Evolutionary conservation across 2,888 invertebrate species (phyloP), one percentile per base, ranked within the genome.

Genomic region (Halocaridina rubra): DNA sequence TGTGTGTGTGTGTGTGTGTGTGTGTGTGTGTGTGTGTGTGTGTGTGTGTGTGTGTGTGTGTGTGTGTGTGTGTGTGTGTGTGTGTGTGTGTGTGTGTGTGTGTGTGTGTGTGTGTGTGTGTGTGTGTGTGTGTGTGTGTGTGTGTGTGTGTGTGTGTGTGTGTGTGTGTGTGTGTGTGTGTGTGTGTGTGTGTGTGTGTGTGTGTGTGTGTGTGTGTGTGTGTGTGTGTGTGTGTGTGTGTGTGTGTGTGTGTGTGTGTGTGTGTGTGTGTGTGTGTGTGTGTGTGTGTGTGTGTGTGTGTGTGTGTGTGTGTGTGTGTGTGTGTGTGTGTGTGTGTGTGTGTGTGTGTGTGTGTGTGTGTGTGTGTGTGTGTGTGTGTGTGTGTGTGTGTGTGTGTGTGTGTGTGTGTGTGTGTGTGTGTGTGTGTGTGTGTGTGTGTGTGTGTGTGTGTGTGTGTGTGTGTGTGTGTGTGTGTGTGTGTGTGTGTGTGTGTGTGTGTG

Each of bases 401-500:
- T 72, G 19, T 32, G 33, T 72, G n/a, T 33, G n/a, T 72, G 33
- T 32, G 22, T 72, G 1, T 24, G 67, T 67, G 67, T 67, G 67
- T 67, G 67, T 67, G 30, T 67, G 67, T 67, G 67, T 67, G 67
- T 67, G 67, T 67, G 22, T 16, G 27, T 24, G 67, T 7, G 67
- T 1, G 67, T 1, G 67, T 1, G 67, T 24, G 67, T 24, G 67
- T 22, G 67, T 24, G 67, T 24, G 67, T 24, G 67, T 24, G 67
- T 24, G 24, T 16, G 67, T 16, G 13, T 19, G 19, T 74, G 74
- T 46, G 46, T 46, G 46, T 46, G 74, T 46, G 74, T 3, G 46
- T 39, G 74, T 74, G 46, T 46, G 59, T n/a, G 39, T 24, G 74
- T 39, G 74, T 39, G 46, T 39, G 74, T 39, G 74, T 74, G 74